phyloP scores from a whole-genome alignment of 2,888 invertebrate genomes.

The Scaptomyza reducta region DNA sequence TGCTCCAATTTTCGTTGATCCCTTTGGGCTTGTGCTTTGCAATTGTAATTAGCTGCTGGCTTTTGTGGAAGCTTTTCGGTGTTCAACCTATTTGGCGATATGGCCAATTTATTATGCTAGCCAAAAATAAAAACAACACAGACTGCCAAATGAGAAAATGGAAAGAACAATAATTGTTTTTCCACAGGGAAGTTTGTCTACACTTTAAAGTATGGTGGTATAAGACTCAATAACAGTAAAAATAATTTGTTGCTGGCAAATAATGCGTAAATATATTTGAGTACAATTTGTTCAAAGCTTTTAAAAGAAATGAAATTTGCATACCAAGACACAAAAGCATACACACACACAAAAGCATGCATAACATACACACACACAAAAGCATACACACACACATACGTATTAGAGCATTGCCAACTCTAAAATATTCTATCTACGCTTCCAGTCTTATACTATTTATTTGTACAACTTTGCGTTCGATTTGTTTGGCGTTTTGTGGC shows the following conservation, averaged over 20 bases:
- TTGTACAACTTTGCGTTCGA: slow-evolving; percentile 29
- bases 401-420: slow-evolving; percentile 9
- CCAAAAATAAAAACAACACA: slow-evolving; percentile 17
- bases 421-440: slow-evolving; percentile 16
- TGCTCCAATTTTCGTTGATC: slow-evolving; percentile 49
- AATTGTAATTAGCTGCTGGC: slow-evolving; percentile 42
- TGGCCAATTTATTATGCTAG: slow-evolving; percentile 37
- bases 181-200: slow-evolving; percentile 8
- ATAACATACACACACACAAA: neutral
- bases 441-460: slow-evolving; percentile 17
- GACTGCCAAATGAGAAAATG: slow-evolving; percentile 31
- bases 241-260: neutral
- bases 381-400: neutral
- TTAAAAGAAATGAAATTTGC: neutral
- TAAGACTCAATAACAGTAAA: neutral
- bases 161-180: slow-evolving; percentile 3
- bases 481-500: slow-evolving; percentile 52
- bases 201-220: neutral
- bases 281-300: neutral
- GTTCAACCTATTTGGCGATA: slow-evolving; percentile 31
- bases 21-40: slow-evolving; percentile 3
- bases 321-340: neutral
- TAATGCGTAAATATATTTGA: neutral
- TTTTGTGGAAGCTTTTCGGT: slow-evolving; percentile 30
- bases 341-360: neutral